Evolutionary conservation across 2,888 invertebrate genomes (phyloP).

Genomic region (Lasioglossum malachurum): DNA sequence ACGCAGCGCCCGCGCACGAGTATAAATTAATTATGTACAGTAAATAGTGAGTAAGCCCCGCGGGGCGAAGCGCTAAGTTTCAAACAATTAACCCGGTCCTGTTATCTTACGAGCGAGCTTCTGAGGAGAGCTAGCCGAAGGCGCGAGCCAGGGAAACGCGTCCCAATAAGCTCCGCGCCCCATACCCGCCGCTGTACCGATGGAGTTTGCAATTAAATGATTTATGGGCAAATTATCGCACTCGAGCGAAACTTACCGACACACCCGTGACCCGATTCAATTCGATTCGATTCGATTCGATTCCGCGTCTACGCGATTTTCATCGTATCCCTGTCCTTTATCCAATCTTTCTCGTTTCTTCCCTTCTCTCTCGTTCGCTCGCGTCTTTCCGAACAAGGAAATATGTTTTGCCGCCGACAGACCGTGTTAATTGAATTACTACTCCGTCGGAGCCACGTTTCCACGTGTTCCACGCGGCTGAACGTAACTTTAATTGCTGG

Average conservation of each 20-base stretch:
- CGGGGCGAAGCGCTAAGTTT: constrained; percentile 72
- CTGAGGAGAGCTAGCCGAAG: constrained; percentile 43
- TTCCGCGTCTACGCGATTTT: constrained; percentile 28
- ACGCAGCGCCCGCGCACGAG: constrained; percentile 44
- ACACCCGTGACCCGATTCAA: constrained; percentile 38
- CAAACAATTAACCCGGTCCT: constrained; percentile 79
- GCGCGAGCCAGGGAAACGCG: constrained; percentile 12
- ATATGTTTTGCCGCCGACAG: constrained; percentile 31
- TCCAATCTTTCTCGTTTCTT: not conserved
- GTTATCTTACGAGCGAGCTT: constrained; percentile 73
- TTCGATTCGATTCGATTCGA: constrained; percentile 39
- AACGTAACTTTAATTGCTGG: constrained; percentile 19
- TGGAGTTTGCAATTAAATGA: constrained; percentile 72
- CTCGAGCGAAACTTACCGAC: constrained; percentile 47
- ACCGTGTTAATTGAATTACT: constrained; percentile 41
- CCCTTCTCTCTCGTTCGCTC: not conserved
- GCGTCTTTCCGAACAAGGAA: constrained; percentile 26
- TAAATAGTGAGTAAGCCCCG: constrained; percentile 70
- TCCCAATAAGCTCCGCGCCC: constrained; percentile 28
- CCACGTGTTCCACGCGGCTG: not conserved
- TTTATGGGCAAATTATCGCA: constrained; percentile 72
- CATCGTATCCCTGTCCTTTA: constrained; percentile 4
- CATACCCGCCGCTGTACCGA: constrained; percentile 22
- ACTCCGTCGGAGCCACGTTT: not conserved
- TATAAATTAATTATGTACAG: constrained; percentile 77